A percentile compares a stretch with the other conserved stretches of the same genome.
Evolutionary conservation across 2,888 invertebrate genomes (phyloP).

Genomic region (Eupithecia exiguata): DNA sequence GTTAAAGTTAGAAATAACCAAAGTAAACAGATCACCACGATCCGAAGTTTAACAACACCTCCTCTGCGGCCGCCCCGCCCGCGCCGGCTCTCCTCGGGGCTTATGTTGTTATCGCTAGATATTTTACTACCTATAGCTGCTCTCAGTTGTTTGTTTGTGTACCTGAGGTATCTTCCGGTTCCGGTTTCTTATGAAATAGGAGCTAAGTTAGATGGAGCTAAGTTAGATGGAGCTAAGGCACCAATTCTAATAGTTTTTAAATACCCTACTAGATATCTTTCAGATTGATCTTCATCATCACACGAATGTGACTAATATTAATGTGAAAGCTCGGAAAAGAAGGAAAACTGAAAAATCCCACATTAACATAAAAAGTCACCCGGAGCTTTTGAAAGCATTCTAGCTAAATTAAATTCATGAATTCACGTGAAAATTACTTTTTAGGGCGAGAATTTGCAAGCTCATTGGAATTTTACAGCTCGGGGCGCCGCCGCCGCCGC

Average conservation of each 20-base stretch:
- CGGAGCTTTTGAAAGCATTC: slow-evolving; percentile 1
- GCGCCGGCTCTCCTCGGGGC: background rate
- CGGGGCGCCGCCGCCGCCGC: background rate
- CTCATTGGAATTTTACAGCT: slow-evolving; percentile 14
- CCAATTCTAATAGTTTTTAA: background rate
- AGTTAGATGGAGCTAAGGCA: background rate
- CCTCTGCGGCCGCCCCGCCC: too few relatives aligned
- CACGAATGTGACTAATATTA: too few relatives aligned
- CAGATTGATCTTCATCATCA: too few relatives aligned
- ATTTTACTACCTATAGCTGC: background rate
- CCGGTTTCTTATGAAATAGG: too few relatives aligned
- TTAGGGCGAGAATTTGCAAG: slow-evolving; percentile 6
- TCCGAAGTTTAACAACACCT: background rate
- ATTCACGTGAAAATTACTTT: slow-evolving; percentile 16
- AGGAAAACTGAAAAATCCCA: background rate
- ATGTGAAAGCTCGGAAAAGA: background rate
- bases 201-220: too few relatives aligned
- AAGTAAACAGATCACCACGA: background rate
- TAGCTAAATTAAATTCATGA: slow-evolving; percentile 22
- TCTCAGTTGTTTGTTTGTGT: too few relatives aligned
- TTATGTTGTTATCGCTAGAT: background rate
- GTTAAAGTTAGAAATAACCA: background rate
- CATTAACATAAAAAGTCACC: slow-evolving; percentile 8
- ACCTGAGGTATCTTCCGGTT: background rate
- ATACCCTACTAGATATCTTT: background rate